Evolutionary conservation across 2,888 invertebrate genomes (phyloP).

Genomic region (Athalia cordata): DNA sequence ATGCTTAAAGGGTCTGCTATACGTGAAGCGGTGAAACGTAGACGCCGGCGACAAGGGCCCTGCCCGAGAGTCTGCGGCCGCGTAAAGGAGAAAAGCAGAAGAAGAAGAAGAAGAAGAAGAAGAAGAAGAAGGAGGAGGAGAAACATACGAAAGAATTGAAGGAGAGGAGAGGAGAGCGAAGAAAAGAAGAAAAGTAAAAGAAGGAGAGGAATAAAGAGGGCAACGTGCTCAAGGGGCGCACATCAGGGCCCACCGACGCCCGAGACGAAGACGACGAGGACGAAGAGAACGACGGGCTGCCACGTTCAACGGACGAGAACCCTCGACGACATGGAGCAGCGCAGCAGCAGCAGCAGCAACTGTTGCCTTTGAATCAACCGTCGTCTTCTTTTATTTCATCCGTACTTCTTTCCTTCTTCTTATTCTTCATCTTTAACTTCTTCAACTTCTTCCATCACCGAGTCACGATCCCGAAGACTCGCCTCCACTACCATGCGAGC

Average conservation of each 20-base stretch:
- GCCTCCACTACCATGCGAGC: too few species aligned
- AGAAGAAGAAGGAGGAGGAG: neutral
- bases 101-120: neutral
- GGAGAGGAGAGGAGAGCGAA: neutral
- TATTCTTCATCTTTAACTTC: too few species aligned
- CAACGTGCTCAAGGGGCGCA: constrained; percentile 12
- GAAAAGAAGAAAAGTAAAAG: neutral
- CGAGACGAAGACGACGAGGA: constrained; percentile 29
- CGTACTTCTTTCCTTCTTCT: too few species aligned
- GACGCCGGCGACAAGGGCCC: constrained; percentile 35
- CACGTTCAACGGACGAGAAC: constrained; percentile 10
- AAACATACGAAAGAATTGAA: neutral
- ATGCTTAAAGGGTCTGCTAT: constrained; percentile 62
- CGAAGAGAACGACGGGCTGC: constrained; percentile 29
- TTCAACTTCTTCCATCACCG: too few species aligned
- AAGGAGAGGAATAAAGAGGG: neutral
- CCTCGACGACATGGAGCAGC: constrained; percentile 49
- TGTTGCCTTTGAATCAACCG: constrained; percentile 47
- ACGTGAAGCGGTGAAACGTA: constrained; percentile 39
- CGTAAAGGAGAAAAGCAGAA: neutral
- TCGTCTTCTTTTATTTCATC: constrained; percentile 50
- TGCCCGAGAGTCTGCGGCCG: constrained; percentile 11
- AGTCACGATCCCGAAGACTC: too few species aligned
- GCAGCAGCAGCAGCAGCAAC: constrained; percentile 6
- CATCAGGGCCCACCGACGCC: neutral